Evolutionary conservation across 1,140 invertebrate genomes (phyloP).

Genomic region (Archegozetes longisetosus): DNA sequence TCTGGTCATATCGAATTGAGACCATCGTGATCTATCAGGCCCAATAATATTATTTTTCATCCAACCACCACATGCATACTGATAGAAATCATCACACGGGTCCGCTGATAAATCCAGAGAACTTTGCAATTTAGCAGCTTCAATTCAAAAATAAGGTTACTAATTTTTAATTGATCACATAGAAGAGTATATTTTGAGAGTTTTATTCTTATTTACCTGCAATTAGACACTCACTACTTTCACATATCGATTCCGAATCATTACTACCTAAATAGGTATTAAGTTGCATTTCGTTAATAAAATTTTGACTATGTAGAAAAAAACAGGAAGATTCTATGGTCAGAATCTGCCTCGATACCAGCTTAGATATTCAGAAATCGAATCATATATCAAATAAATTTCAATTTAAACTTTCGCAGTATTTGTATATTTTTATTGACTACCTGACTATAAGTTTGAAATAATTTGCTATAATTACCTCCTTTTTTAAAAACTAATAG

Average conservation of each 20-base stretch:
- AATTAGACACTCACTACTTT: background rate
- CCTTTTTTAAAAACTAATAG: background rate
- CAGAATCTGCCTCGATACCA: background rate
- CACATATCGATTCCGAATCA: background rate
- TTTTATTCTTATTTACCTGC: background rate
- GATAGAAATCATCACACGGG: slow-evolving; percentile 49
- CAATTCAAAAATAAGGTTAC: no score
- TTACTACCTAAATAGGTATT: no score
- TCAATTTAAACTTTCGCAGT: background rate
- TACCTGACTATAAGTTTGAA: no score
- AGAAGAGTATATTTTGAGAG: background rate
- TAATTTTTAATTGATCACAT: background rate
- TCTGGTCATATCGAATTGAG: background rate
- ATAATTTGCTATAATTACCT: no score
- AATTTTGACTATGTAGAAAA: no score
- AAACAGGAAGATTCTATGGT: no score
- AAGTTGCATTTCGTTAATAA: no score
- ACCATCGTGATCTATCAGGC: slow-evolving; percentile 34
- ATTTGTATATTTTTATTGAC: no score
- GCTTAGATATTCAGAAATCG: background rate
- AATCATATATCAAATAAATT: background rate
- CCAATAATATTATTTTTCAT: slow-evolving; percentile 8
- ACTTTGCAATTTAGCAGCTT: slow-evolving; percentile 44
- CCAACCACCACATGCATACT: slow-evolving; percentile 44
- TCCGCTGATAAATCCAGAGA: background rate